A percentile compares a stretch with the other conserved stretches of the same genome.
Evolutionary conservation across 2,888 invertebrate genomes (phyloP).

Genomic region (Coelinius sp.): DNA sequence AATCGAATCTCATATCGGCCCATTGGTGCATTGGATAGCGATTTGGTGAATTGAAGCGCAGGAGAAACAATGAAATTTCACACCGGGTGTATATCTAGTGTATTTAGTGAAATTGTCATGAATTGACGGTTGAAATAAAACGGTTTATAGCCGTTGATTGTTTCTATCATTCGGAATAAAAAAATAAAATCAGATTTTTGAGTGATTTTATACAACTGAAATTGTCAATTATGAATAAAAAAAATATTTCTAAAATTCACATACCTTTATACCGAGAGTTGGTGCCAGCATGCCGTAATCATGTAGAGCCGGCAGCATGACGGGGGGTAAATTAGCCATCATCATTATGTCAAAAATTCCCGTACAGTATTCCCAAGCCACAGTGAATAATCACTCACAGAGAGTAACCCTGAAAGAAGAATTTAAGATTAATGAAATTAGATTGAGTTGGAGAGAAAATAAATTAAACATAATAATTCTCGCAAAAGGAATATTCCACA

Average conservation of each 20-base stretch:
- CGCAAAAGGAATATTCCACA: not conserved
- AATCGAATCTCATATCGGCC: slow-evolving; percentile 48
- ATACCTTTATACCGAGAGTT: slow-evolving; percentile 69
- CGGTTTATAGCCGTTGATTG: not conserved
- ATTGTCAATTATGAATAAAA: not conserved
- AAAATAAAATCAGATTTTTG: too few relatives aligned
- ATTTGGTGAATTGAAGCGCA: slow-evolving; percentile 29
- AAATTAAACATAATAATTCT: not conserved
- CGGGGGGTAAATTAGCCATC: slow-evolving; percentile 70
- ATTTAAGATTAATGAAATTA: not conserved
- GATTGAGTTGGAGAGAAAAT: not conserved
- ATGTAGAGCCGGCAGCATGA: slow-evolving; percentile 68
- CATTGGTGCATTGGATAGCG: slow-evolving; percentile 52
- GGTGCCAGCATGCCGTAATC: slow-evolving; percentile 69
- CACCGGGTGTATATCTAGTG: not conserved
- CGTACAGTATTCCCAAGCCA: slow-evolving; percentile 23
- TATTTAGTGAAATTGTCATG: not conserved
- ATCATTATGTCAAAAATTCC: slow-evolving; percentile 64
- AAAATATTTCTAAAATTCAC: slow-evolving; percentile 37
- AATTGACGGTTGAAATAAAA: not conserved
- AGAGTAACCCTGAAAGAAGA: slow-evolving; percentile 54
- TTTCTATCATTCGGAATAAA: not conserved
- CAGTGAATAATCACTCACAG: slow-evolving; percentile 54
- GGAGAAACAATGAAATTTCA: slow-evolving; percentile 52
- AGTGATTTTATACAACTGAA: not conserved